These are phyloP conservation scores for Cheirogaleus medius DNA, from an alignment of 2,113 vertebrate genomes.

Conservation along the genomic window DNA sequence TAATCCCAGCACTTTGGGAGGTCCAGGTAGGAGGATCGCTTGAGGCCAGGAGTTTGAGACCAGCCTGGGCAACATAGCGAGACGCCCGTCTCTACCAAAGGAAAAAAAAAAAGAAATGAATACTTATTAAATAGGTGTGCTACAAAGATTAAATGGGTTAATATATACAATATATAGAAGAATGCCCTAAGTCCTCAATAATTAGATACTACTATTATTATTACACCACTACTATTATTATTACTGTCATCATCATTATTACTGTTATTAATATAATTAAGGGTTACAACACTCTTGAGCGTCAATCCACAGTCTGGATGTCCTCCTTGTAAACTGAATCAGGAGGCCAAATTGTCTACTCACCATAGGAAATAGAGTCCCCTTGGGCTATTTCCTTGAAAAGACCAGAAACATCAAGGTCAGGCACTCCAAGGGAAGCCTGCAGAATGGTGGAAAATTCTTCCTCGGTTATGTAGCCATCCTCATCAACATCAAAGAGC, in stretches of 20 bases:
- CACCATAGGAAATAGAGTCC: constrained; percentile 92
- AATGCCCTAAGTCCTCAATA: not conserved
- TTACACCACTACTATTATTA: not conserved
- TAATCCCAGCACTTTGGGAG: no score
- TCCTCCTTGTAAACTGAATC: not conserved
- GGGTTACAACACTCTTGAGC: not conserved
- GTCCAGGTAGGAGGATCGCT: no score
- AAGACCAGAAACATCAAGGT: constrained; percentile 91
- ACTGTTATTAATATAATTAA: not conserved
- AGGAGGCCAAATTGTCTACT: constrained; percentile 71
- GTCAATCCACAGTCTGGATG: not conserved
- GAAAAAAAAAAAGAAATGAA: no score
- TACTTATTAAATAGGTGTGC: not conserved
- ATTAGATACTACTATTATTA: not conserved
- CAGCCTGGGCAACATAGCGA: no score
- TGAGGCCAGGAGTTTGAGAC: no score
- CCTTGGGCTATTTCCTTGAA: constrained; percentile 94
- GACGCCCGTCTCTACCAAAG: no score
- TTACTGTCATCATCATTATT: not conserved
- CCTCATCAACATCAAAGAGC: constrained; percentile 95
- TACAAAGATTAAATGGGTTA: not conserved
- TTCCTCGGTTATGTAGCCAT: constrained; percentile 90
- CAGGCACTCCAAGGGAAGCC: constrained; percentile 91
- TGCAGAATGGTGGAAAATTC: constrained; percentile 93
- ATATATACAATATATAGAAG: not conserved